These are phyloP conservation scores for Percina caprodes DNA, from an alignment of 2,113 vertebrate species.

Conservation along the genomic window DNA sequence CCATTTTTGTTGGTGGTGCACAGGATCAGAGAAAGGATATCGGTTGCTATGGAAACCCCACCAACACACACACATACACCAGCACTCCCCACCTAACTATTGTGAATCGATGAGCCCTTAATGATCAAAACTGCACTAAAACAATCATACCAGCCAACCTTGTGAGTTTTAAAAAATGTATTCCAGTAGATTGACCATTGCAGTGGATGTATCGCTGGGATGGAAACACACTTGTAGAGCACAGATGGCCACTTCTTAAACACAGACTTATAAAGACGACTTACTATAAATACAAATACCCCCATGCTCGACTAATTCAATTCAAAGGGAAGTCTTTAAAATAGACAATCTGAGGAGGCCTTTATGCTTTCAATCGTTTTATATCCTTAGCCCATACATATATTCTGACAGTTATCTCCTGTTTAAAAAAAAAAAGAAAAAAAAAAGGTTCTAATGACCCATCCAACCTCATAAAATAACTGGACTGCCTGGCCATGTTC, in stretches of 20 bases:
- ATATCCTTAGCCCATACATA: constrained; percentile 21
- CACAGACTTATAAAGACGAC: constrained; percentile 31
- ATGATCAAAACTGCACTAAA: constrained; percentile 79
- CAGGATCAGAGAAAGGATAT: constrained; percentile 38
- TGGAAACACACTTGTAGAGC: constrained; percentile 50
- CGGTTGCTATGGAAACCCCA: constrained; percentile 39
- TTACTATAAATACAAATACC: constrained; percentile 33
- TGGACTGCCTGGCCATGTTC: constrained; percentile 86
- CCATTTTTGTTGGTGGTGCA: constrained; percentile 34
- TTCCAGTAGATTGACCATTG: constrained; percentile 27
- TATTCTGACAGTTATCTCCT: constrained; percentile 37
- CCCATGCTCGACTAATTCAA: constrained; percentile 42
- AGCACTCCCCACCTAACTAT: constrained; percentile 63
- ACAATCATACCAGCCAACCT: constrained; percentile 76
- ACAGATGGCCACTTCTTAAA: constrained; percentile 41
- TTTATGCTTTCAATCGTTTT: constrained; percentile 68
- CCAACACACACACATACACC: constrained; percentile 50
- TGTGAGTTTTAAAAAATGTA: constrained; percentile 29
- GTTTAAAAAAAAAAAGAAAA: neutral
- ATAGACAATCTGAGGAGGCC: constrained; percentile 81
- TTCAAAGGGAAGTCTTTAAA: constrained; percentile 82
- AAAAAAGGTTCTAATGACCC: constrained; percentile 41
- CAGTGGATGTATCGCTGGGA: constrained; percentile 29
- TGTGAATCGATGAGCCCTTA: constrained; percentile 70
- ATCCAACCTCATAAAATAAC: constrained; percentile 86